Conservation (phyloP, 2,113 vertebrate genomes). For the Puffinus mauretanicus region DNA sequence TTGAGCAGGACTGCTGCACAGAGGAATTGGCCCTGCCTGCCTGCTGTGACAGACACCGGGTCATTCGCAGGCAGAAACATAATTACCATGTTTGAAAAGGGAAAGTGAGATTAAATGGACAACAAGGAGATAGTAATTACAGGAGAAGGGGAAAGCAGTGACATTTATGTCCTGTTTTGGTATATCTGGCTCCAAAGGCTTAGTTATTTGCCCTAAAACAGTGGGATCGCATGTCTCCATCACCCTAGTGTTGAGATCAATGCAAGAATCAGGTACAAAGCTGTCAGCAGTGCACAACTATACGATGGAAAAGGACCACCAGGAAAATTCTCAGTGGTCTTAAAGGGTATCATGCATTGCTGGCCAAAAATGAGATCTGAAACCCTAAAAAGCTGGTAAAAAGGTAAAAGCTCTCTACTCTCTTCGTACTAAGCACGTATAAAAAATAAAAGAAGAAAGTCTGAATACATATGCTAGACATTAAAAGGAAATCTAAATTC, state of each 20-base stretch:
- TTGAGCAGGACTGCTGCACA: fast-evolving
- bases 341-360: background rate
- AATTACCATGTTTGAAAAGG: background rate
- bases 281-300: background rate
- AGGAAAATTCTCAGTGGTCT: background rate
- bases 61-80: background rate
- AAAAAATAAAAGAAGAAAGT: background rate
- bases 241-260: background rate
- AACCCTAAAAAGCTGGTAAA: background rate
- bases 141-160: background rate
- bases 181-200: background rate
- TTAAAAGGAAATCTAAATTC: background rate
- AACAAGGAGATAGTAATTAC: background rate
- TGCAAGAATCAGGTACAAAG: background rate
- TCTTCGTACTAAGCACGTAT: background rate
- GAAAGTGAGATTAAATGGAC: background rate
- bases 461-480: background rate
- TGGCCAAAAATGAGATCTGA: background rate
- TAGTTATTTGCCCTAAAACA: background rate
- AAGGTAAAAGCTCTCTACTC: background rate
- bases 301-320: background rate
- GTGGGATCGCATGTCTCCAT: background rate
- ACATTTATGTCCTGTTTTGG: background rate
- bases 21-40: background rate
- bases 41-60: background rate